A percentile compares a stretch with the other conserved stretches of the same genome.
Evolutionary conservation across 1,140 invertebrate species (phyloP).

Genomic region (Drosophila truncata): DNA sequence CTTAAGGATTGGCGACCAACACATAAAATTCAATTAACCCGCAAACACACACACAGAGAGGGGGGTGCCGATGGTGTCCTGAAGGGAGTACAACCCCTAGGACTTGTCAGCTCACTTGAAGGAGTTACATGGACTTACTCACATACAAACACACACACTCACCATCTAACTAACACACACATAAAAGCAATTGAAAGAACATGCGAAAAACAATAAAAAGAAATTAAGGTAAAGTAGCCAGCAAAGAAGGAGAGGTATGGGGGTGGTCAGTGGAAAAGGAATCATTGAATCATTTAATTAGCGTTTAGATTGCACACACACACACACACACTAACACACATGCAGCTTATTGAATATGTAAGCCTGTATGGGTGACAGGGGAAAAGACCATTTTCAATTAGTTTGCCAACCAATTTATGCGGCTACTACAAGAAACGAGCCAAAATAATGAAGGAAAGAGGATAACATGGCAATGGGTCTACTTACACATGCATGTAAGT

Average conservation of each 20-base stretch:
- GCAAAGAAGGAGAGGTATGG: neutral
- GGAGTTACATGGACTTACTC: slow-evolving; percentile 64
- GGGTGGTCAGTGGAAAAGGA: slow-evolving; percentile 39
- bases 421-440: slow-evolving; percentile 57
- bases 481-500: slow-evolving; percentile 11
- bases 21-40: slow-evolving; percentile 81
- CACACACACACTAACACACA: slow-evolving; percentile 1
- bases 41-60: slow-evolving; percentile 46
- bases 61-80: neutral
- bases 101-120: slow-evolving; percentile 66
- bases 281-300: slow-evolving; percentile 85
- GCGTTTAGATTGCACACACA: slow-evolving; percentile 73
- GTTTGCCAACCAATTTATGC: slow-evolving; percentile 79
- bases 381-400: slow-evolving; percentile 77
- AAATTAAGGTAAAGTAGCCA: slow-evolving; percentile 79
- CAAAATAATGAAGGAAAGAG: slow-evolving; percentile 55
- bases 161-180: slow-evolving; percentile 22
- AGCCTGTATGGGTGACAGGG: slow-evolving; percentile 25
- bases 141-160: neutral
- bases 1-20: slow-evolving; percentile 74
- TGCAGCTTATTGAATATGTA: slow-evolving; percentile 66
- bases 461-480: slow-evolving; percentile 45
- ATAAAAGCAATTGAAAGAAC: slow-evolving; percentile 78
- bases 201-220: slow-evolving; percentile 83
- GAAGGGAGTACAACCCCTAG: slow-evolving; percentile 24